Evolutionary conservation across 2,797 vertebrate genomes (phyloP), one percentile per base, ranked within the genome.

Genomic region (Triplophysa yarkandensis): DNA sequence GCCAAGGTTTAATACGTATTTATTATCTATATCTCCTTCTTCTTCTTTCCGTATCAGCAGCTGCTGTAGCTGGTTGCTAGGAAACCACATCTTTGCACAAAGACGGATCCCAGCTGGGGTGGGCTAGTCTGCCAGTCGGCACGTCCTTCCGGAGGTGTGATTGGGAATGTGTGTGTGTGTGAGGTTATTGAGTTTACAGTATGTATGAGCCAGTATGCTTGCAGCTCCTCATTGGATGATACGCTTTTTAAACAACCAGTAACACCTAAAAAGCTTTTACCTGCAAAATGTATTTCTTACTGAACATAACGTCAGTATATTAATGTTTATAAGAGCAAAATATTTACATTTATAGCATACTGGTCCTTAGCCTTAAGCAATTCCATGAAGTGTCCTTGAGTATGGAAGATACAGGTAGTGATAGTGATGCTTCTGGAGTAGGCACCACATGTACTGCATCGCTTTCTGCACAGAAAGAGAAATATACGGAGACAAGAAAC

Each of bases 21-120:
- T 30, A 34, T 41, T 25, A 14, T 68, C 50, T 55, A 14, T 21
- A n/a, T n/a, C n/a, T 63, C 57, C 39, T 43, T 36, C 57, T 39
- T 64, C 30, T 19, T 64, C 48, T 71, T 9, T 58, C 58, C 66
- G 46, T 69, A 77, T 74, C 85, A 92, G 92, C 91, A 93, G 95
- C 93, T 96, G 94, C 93, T 85, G 84, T 86, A 89, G 85, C 88
- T 82, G 87, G 96, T 98, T 98, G 95, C 96, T 96, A 96, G 92
- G 97, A 91, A 92, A 98, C 93, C 83, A 88, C 89, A 92, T 93
- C 92, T 84, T 86, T 86, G 92, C 91, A 96, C 93, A 96, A 96
- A 95, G 94, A 92, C 39, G 52, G 91, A 91, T 90, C 93, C 92
- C 91, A 94, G 93, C 94, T 94, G 93, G 92, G 91, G 91, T 91